Evolutionary conservation across 2,888 invertebrate genomes (phyloP), one percentile per base, ranked within the genome.

Genomic region (Tetranychus piercei): DNA sequence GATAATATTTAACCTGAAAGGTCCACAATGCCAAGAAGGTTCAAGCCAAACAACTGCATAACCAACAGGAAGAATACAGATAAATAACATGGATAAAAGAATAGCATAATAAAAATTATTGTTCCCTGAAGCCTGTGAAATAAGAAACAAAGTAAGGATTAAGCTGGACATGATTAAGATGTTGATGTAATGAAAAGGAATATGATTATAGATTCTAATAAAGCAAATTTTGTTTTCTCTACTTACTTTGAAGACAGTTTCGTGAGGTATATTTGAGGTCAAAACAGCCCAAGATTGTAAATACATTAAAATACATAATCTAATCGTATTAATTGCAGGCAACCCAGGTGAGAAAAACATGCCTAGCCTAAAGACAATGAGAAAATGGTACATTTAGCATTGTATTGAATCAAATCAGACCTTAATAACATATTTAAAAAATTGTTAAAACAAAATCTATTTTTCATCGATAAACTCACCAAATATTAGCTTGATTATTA

Each of bases 341-440:
- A 97, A 85, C 0, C 94, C 93, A 0, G 97, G 97, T 15, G 94
- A 91, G 82, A 97, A 96, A 82, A 97, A 96, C 88, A 95, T 91
- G 67, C 97, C 97, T 90, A 96, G 91, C 85, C 84, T 84, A 8
- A 55, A 55, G 15, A 55, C 7, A 2, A 55, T 5, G 34, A 34
- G 34, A 34, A 34, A 34, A 34, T 34, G 34, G 34, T 34, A 5
- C 34, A 34, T 34, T 34, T 34, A 34, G 5, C 34, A 34, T 34
- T 34, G 5, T 5, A 34, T 34, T 34, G 34, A 3, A 34, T 34
- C 0, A 4, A 4, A 34, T 34, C 34, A 34, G 23, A 34, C 34
- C 5, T 34, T 5, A 34, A 34, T 23, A 23, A 23, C 23, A 3
- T 34, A 34, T 34, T 34, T 34, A 4, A 34, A 34, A 3, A 34